Conservation (phyloP, 1,140 invertebrate species). For the Portunus trituberculatus region DNA sequence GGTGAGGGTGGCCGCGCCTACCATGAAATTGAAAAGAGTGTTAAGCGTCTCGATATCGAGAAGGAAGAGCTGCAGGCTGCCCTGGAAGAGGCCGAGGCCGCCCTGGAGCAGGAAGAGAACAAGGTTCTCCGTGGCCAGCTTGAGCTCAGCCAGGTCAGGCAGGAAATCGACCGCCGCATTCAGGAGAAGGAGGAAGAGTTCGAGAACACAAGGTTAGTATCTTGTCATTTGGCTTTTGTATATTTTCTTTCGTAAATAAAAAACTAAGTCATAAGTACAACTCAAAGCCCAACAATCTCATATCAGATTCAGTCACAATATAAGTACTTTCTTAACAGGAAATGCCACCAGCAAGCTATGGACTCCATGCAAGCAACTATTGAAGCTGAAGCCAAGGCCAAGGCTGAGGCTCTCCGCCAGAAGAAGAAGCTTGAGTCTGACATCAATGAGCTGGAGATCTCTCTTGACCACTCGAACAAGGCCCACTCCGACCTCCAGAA, state of each 20-base stretch:
- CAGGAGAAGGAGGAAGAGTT: slow-evolving; percentile 70
- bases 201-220: slow-evolving; percentile 80
- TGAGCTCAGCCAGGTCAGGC: slow-evolving; percentile 66
- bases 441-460: slow-evolving; percentile 81
- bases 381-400: slow-evolving; percentile 56
- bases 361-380: slow-evolving; percentile 57
- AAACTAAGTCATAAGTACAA: not conserved
- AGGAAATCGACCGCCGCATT: slow-evolving; percentile 65
- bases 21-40: slow-evolving; percentile 84
- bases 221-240: slow-evolving; percentile 81
- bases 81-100: slow-evolving; percentile 80
- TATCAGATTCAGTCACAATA: slow-evolving; percentile 78
- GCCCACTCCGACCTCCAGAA: slow-evolving; percentile 79
- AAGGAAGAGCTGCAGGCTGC: slow-evolving; percentile 86
- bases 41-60: slow-evolving; percentile 84
- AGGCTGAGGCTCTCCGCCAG: slow-evolving; percentile 63
- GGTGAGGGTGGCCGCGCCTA: slow-evolving; percentile 79
- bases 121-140: slow-evolving; percentile 55
- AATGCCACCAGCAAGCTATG: slow-evolving; percentile 60
- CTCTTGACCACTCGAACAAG: slow-evolving; percentile 81
- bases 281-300: no score
- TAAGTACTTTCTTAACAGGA: slow-evolving; percentile 79
- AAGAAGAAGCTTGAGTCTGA: slow-evolving; percentile 68
- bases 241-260: not conserved
- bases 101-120: slow-evolving; percentile 66